Evolutionary conservation across 2,113 vertebrate species (phyloP), one percentile per base, ranked within the genome.

Genomic region (Oreochromis aureus): DNA sequence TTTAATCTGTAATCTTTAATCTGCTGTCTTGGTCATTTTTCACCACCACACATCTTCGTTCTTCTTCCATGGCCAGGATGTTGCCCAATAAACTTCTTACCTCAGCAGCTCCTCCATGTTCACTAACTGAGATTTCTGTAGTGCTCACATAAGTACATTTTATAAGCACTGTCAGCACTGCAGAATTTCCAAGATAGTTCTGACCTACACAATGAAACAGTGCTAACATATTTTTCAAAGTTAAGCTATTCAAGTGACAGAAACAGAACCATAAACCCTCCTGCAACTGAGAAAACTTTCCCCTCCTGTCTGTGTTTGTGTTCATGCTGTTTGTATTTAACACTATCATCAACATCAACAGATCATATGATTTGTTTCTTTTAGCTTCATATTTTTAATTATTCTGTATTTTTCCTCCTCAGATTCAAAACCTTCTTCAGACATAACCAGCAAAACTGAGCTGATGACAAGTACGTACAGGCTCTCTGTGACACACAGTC

Each of bases 241-340:
- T 63, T 36, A 36, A 63, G 36, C 36, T 36, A n/a, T 63, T 11
- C 1, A 63, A 63, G 10, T 36, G 59, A 63, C 10, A 63, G 32
- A 63, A 63, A 11, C 59, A 19, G 59, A 63, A 36, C 2, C 0
- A 10, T 61, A 0, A 63, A 63, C 0, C 18, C 10, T 5, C 10
- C 0, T 63, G 18, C 16, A 63, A n/a, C 0, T 63, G 2, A 3
- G 32, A 36, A 63, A 63, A 11, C 18, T 0, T 61, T 34, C 16
- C 0, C 2, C 9, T 10, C 2, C 0, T 3, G 16, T 0, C 16
- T n/a, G 32, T 0, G 59, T 63, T 36, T 0, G 32, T n/a, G 18
- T 63, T 0, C 6, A 7, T 63, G 59, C 32, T 63, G 59, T 63
- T 63, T 7, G 0, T 3, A 63, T 36, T n/a, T 0, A 12, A 36